A percentile compares a stretch with the other conserved stretches of the same genome.
Evolutionary conservation across 2,113 vertebrate genomes (phyloP).

Genomic region (Sturnus vulgaris): DNA sequence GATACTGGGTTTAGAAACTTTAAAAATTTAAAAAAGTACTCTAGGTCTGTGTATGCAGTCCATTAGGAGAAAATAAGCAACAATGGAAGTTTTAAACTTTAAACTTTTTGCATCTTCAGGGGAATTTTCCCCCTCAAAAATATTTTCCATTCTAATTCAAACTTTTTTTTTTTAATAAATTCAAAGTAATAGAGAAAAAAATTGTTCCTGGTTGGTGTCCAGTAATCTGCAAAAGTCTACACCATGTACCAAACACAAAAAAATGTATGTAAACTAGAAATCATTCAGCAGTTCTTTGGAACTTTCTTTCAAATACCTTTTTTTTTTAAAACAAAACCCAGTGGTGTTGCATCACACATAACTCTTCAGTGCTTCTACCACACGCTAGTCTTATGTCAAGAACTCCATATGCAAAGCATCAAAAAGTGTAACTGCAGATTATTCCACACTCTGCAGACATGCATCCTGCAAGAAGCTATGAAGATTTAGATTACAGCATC

Average conservation of each 20-base stretch:
- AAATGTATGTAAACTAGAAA: background rate
- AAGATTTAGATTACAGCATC: background rate
- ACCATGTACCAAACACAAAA: background rate
- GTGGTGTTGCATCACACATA: background rate
- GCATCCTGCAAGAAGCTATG: background rate
- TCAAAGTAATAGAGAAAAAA: background rate
- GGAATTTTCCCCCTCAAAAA: fast-evolving
- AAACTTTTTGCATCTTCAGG: background rate
- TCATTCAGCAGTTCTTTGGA: background rate
- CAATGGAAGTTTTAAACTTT: background rate
- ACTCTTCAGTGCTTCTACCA: background rate
- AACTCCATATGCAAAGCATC: background rate
- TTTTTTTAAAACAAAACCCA: background rate
- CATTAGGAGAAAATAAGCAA: background rate
- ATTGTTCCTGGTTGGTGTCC: background rate
- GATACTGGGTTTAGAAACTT: background rate
- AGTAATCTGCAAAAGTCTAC: background rate
- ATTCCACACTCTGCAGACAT: background rate
- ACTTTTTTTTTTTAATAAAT: background rate
- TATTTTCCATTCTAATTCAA: background rate
- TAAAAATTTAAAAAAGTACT: background rate
- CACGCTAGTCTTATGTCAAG: background rate
- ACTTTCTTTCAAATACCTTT: background rate
- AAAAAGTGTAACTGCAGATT: background rate
- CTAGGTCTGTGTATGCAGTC: background rate